These are phyloP conservation scores for Bombyx mandarina DNA, from an alignment of 1,140 invertebrate genomes.

Conservation along the genomic window DNA sequence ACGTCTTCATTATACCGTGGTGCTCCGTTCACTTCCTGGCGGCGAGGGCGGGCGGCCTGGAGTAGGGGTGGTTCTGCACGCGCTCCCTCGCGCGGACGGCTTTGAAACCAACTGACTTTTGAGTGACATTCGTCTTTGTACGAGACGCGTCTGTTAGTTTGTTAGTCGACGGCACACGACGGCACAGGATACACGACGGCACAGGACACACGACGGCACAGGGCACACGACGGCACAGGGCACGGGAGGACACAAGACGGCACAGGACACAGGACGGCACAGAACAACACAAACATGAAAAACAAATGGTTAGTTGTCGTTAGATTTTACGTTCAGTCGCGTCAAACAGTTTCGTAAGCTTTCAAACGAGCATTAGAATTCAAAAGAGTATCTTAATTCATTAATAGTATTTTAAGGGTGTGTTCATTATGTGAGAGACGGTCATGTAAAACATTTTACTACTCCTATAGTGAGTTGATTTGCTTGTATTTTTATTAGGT, in stretches of 20 bases:
- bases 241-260: too few relatives aligned
- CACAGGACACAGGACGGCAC: constrained; percentile 8
- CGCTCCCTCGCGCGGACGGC: constrained; percentile 42
- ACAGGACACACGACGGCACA: not conserved
- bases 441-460: too few relatives aligned
- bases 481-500: too few relatives aligned
- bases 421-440: too few relatives aligned
- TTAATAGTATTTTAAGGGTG: too few relatives aligned
- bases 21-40: not conserved
- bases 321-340: not conserved
- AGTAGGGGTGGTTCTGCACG: constrained; percentile 42
- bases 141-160: constrained; percentile 35
- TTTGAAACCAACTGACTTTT: constrained; percentile 58
- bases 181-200: constrained; percentile 9
- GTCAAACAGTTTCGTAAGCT: too few relatives aligned
- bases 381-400: too few relatives aligned
- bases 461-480: too few relatives aligned
- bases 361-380: too few relatives aligned
- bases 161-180: constrained; percentile 28
- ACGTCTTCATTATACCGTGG: too few relatives aligned
- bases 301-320: not conserved
- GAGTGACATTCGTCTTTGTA: constrained; percentile 27
- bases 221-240: too few relatives aligned
- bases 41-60: constrained; percentile 18
- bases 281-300: constrained; percentile 4